Base-by-base conservation (phyloP, 1,140 invertebrate species). In the Polyergus mexicanus region DNA sequence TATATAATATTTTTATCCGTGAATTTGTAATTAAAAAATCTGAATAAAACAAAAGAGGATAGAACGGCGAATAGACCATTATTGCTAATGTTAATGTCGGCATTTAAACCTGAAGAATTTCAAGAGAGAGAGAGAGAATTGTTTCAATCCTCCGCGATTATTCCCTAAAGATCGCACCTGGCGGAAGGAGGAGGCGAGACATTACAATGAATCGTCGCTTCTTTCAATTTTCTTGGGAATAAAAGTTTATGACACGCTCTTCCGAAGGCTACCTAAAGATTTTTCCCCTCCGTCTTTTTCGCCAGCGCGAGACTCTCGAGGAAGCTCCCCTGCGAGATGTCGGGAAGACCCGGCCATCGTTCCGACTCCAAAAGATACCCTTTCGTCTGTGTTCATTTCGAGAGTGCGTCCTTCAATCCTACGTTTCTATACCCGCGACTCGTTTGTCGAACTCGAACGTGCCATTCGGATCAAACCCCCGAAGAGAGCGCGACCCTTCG, bases 381-480 rank as follows among this genome's bases (percentile, higher is more conserved):
- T 83, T 69, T 80, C 76, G 76, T 60, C 66, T 81, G 54, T 22
- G 13, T 38, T 81, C 78, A 74, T 72, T 22, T 69, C 78, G 22
- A 44, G 16, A 19, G 78, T 74, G 38, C 68, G 38, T 68, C 32
- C 28, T 32, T 54, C 47, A 41, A 10, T 8, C 54, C 66, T 72
- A 69, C 41, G 51, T 89, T 84, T 89, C 71, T 58, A 89, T 89
- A 76, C 72, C 85, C 71, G 71, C 76, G 83, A 86, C 75, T 86
- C 47, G 35, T 80, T 41, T 22, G 35, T 74, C 51, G 72, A 76
- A 76, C 69, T 22, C 54, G 8, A 22, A 58, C 22, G 87, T 60
- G 32, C 32, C 32, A 56, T 60, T 88, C 74, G 74, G 32, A 22
- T 16, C 11, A 41, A 60, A 56, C 35, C 56, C 47, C 22, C 41